Evolutionary conservation across 2,888 invertebrate genomes (phyloP).

Genomic region (Capitulum mitella): DNA sequence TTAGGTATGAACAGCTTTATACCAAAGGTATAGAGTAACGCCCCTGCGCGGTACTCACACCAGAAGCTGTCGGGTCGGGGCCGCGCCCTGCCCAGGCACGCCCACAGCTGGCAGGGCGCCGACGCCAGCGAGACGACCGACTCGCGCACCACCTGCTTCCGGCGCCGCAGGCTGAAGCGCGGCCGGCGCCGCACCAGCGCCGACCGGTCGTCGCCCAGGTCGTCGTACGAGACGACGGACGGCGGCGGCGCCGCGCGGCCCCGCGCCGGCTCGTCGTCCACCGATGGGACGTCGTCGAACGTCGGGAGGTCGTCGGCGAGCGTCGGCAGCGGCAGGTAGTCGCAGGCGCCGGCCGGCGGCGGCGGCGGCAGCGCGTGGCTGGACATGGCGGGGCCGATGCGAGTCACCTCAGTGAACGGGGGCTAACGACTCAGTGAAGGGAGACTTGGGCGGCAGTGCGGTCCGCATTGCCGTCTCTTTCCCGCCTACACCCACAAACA

Average conservation of each 20-base stretch:
- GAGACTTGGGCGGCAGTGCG: too few relatives aligned
- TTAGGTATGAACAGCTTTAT: too few relatives aligned
- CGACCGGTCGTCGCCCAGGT: background rate
- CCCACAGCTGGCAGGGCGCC: background rate
- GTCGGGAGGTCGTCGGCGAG: background rate
- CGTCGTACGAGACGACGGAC: background rate
- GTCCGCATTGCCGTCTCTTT: too few relatives aligned
- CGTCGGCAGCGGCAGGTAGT: background rate
- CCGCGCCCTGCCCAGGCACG: background rate
- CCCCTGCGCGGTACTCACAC: conserved; percentile 23
- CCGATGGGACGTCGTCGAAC: background rate
- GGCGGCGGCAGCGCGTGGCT: background rate
- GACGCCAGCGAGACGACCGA: background rate
- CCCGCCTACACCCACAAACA: background rate
- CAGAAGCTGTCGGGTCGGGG: background rate
- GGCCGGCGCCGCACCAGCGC: background rate
- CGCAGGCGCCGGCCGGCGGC: background rate
- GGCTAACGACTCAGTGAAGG: too few relatives aligned
- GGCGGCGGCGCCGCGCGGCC: background rate
- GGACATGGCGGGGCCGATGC: too few relatives aligned
- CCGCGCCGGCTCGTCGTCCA: background rate
- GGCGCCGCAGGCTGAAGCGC: background rate
- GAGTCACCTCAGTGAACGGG: too few relatives aligned
- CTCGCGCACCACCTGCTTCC: conserved; percentile 1
- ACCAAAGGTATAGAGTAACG: too few relatives aligned